A percentile compares a stretch with the other conserved stretches of the same genome.
Conservation (phyloP, 2,797 vertebrate genomes). For the Toxotes lorentzi region DNA sequence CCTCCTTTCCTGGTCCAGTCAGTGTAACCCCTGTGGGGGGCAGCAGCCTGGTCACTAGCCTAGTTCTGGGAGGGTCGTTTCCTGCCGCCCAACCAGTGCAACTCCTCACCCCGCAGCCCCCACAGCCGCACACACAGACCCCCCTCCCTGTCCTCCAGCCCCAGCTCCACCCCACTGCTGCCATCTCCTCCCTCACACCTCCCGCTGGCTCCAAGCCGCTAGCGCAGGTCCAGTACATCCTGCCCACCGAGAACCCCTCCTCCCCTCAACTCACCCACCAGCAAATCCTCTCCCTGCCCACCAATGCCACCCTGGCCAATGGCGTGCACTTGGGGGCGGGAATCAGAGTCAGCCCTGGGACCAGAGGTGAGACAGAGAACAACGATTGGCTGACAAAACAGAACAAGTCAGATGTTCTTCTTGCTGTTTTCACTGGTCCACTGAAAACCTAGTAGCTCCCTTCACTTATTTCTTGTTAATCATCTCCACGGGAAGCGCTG, state of each 20-base stretch:
- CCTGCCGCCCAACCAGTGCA: constrained; percentile 83
- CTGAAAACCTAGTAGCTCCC: constrained; percentile 22
- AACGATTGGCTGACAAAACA: constrained; percentile 48
- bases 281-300: constrained; percentile 86
- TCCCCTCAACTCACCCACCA: constrained; percentile 81
- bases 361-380: constrained; percentile 85
- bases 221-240: constrained; percentile 91
- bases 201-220: constrained; percentile 76
- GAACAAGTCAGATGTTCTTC: neutral
- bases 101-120: constrained; percentile 84
- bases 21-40: constrained; percentile 74
- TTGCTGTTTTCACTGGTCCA: constrained; percentile 15
- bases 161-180: constrained; percentile 80
- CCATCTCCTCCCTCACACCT: constrained; percentile 72
- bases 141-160: constrained; percentile 87
- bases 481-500: constrained; percentile 37
- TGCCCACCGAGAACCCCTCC: constrained; percentile 81
- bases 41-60: constrained; percentile 81
- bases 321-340: constrained; percentile 85
- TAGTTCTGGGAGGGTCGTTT: constrained; percentile 84
- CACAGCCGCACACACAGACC: constrained; percentile 58
- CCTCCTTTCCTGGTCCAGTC: constrained; percentile 78
- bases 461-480: constrained; percentile 5
- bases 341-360: constrained; percentile 82
- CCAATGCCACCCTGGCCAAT: constrained; percentile 81